These are phyloP conservation scores for Pseudococcus viburni DNA, from an alignment of 2,888 invertebrate species.

Conservation along the genomic window DNA sequence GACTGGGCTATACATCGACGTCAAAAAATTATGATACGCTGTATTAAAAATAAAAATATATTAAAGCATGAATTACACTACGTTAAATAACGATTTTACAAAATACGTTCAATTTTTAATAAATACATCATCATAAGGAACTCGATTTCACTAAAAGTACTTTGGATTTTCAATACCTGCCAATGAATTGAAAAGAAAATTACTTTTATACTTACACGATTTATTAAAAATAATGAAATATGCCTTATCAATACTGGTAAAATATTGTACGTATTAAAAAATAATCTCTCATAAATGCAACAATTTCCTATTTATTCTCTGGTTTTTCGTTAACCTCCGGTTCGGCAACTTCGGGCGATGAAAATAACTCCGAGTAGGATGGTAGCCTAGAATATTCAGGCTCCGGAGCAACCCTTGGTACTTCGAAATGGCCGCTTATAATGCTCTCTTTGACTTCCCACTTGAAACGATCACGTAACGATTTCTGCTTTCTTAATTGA, in stretches of 20 bases:
- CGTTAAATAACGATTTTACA: conserved; percentile 16
- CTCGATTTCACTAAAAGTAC: conserved; percentile 15
- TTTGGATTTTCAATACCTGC: conserved; percentile 20
- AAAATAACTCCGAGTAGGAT: conserved; percentile 58
- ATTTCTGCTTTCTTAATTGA: conserved; percentile 67
- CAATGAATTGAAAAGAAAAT: conserved; percentile 35
- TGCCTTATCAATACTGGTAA: conserved; percentile 29
- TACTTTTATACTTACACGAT: background rate
- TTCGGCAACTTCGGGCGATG: background rate
- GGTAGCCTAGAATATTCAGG: conserved; percentile 60
- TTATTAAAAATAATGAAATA: conserved; percentile 4
- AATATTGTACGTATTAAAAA: conserved; percentile 6
- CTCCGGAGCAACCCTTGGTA: background rate
- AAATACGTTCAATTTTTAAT: background rate
- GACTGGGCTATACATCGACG: no score
- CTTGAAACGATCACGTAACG: conserved; percentile 59
- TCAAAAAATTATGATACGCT: background rate
- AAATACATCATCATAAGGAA: conserved; percentile 34
- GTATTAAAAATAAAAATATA: conserved; percentile 8
- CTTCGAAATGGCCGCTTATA: background rate
- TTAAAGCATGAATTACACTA: background rate
- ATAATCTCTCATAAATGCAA: conserved; percentile 3
- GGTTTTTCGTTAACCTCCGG: conserved; percentile 26
- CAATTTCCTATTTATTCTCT: conserved; percentile 11
- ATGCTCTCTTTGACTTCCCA: conserved; percentile 65